Conservation (phyloP, 2,113 vertebrate species). For the Patagioenas fasciata region DNA sequence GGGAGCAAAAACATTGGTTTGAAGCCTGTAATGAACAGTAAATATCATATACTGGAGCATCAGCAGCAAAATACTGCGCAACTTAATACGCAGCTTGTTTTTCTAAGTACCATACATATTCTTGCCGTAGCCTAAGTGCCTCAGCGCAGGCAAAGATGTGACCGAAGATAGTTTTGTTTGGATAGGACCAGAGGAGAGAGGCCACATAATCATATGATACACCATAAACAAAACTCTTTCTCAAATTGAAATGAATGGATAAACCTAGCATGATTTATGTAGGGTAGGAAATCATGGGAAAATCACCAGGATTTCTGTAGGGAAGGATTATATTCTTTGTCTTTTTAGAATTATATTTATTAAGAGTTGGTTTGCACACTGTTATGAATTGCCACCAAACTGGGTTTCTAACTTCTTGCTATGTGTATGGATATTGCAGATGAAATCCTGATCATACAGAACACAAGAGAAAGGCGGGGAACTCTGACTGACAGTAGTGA, state of each 20-base stretch:
- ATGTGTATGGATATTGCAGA: background rate
- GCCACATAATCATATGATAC: background rate
- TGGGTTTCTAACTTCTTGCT: background rate
- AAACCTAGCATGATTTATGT: background rate
- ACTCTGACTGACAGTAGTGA: background rate
- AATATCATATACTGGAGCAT: background rate
- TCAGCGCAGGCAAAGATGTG: background rate
- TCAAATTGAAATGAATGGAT: background rate
- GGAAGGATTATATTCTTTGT: background rate
- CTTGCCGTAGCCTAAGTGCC: background rate
- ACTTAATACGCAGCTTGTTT: background rate
- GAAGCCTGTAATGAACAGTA: background rate
- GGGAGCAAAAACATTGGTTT: background rate
- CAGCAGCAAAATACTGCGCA: background rate
- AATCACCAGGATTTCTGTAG: background rate
- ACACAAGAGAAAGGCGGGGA: background rate
- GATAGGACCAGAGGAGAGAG: background rate
- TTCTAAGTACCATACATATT: background rate
- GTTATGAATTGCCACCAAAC: background rate
- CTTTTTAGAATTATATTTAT: background rate
- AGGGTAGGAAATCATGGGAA: background rate
- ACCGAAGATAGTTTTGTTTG: background rate
- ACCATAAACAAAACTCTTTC: background rate
- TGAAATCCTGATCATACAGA: background rate
- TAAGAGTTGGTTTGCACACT: background rate